Evolutionary conservation across 2,113 vertebrate species (phyloP).

Genomic region (Hyla sarda): DNA sequence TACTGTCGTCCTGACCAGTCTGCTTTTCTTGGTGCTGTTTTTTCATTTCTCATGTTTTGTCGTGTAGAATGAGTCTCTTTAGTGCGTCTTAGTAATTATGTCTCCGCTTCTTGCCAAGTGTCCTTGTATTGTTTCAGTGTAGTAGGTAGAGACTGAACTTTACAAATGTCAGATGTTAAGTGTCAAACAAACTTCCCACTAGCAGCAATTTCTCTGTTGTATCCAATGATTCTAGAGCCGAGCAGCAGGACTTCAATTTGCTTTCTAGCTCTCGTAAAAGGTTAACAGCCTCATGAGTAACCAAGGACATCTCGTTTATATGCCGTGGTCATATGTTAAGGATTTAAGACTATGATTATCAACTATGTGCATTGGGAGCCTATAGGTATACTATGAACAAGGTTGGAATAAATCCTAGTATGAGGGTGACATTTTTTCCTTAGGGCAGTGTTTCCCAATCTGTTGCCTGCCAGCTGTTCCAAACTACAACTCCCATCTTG

Average conservation of each 20-base stretch:
- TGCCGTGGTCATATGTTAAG: neutral
- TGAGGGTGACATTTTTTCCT: neutral
- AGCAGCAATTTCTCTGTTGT: neutral
- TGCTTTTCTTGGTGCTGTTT: too few species aligned
- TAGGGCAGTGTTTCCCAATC: too few species aligned
- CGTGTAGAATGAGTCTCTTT: neutral
- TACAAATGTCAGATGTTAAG: neutral
- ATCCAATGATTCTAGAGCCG: neutral
- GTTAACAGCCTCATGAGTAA: neutral
- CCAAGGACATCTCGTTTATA: neutral
- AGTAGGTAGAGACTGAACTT: neutral
- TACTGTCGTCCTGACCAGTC: too few species aligned
- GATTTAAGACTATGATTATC: neutral
- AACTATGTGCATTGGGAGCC: neutral
- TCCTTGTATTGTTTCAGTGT: neutral
- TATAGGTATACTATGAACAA: neutral
- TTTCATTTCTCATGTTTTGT: neutral
- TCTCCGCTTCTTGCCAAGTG: neutral
- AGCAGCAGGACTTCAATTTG: neutral
- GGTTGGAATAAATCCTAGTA: neutral
- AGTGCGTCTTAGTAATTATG: neutral
- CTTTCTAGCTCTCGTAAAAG: neutral
- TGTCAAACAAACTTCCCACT: neutral
- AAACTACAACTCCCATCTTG: too few species aligned
- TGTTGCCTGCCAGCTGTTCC: too few species aligned